Evolutionary conservation across 2,888 invertebrate species (phyloP).

Genomic region (Ophion slaviceki): DNA sequence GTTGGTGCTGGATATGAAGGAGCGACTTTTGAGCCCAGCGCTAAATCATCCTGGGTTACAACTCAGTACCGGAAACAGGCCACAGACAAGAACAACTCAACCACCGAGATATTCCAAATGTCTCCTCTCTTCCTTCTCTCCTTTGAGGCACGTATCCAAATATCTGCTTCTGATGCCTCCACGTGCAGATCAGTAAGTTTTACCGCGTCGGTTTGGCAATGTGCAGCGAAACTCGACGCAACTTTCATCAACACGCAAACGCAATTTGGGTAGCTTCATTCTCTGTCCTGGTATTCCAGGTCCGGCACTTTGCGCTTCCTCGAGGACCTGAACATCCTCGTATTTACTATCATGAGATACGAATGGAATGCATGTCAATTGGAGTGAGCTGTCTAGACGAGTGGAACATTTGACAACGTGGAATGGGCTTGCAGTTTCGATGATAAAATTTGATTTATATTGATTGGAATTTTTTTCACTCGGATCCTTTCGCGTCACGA

Average conservation of each 20-base stretch:
- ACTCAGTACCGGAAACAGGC: background rate
- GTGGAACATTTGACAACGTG: no score
- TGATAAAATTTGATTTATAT: no score
- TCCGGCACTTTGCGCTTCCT: background rate
- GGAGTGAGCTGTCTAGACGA: no score
- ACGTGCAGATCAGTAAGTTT: background rate
- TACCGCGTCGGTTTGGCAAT: constrained; percentile 7
- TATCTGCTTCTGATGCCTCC: constrained; percentile 19
- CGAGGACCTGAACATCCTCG: background rate
- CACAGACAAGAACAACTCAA: constrained; percentile 26
- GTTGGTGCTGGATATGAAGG: constrained; percentile 3
- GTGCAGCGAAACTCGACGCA: background rate
- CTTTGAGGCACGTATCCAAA: constrained; percentile 37
- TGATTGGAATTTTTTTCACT: no score
- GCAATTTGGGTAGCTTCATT: background rate
- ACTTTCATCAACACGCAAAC: constrained; percentile 3
- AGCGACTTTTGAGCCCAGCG: constrained; percentile 10
- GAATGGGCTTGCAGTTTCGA: no score
- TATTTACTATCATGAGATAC: no score
- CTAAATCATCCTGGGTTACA: background rate
- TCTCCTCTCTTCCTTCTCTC: constrained; percentile 16
- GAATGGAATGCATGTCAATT: no score
- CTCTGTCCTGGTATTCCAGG: background rate
- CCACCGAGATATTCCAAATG: constrained; percentile 33
- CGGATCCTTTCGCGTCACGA: no score